Conservation (phyloP, 2,113 vertebrate species). For the Grallaria varia region DNA sequence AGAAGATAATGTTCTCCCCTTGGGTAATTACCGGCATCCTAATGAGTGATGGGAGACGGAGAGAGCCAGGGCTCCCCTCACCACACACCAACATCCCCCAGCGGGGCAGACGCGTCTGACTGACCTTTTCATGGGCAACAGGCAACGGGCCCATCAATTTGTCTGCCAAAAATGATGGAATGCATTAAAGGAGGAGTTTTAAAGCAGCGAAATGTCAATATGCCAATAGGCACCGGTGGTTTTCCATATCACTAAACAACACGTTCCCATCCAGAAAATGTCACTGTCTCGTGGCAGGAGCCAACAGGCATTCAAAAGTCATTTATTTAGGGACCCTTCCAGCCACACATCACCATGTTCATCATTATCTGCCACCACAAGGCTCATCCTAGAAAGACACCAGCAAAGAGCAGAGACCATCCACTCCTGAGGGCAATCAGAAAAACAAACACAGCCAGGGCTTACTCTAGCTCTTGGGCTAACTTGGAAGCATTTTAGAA, state of each 20-base stretch:
- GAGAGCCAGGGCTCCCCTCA: fast-evolving
- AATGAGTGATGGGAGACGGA: not conserved
- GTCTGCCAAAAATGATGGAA: not conserved
- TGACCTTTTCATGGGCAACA: not conserved
- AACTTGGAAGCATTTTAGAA: not conserved
- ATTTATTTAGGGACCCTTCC: not conserved
- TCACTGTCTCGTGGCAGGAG: not conserved
- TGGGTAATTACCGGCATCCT: not conserved
- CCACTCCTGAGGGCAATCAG: not conserved
- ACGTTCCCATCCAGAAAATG: not conserved
- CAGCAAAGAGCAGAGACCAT: not conserved
- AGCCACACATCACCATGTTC: not conserved
- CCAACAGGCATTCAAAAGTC: fast-evolving
- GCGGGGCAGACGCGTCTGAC: fast-evolving
- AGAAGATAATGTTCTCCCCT: not conserved
- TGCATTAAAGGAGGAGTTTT: not conserved
- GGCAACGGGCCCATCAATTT: not conserved
- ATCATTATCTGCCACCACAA: not conserved
- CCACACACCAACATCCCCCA: fast-evolving
- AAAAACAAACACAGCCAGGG: not conserved
- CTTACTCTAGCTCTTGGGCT: not conserved
- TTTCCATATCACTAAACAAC: not conserved
- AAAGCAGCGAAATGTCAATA: not conserved
- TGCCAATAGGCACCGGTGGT: not conserved
- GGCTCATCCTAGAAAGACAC: not conserved